phyloP scores from a whole-genome alignment of 2,113 vertebrate genomes.

The Solea solea region DNA sequence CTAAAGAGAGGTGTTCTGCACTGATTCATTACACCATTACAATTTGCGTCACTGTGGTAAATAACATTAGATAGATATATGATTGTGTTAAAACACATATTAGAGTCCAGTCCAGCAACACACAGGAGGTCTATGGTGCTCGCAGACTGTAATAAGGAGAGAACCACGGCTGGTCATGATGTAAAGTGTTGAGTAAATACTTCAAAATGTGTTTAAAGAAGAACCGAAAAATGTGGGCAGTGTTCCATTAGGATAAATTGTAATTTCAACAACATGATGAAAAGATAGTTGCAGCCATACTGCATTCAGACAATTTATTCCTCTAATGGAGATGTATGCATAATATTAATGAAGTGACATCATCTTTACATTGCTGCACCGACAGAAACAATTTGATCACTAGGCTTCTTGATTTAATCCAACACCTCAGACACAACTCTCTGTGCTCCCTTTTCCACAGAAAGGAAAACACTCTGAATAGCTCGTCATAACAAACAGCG shows the following conservation, averaged over 20 bases:
- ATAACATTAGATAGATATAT: neutral
- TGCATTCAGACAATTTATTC: too few species aligned
- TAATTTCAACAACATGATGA: too few species aligned
- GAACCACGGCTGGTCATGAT: too few species aligned
- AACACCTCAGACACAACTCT: conserved; percentile 12
- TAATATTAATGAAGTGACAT: conserved; percentile 42
- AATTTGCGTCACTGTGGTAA: neutral
- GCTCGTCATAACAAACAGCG: conserved; percentile 27
- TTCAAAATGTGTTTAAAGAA: too few species aligned
- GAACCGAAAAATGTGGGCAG: too few species aligned
- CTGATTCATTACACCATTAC: neutral
- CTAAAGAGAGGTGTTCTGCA: neutral
- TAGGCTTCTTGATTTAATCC: conserved; percentile 28
- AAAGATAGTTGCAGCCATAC: neutral
- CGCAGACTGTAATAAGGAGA: too few species aligned
- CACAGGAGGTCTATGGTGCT: too few species aligned
- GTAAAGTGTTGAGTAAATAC: too few species aligned
- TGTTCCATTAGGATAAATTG: too few species aligned
- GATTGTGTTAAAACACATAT: too few species aligned
- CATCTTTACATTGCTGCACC: neutral
- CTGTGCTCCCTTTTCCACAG: conserved; percentile 13
- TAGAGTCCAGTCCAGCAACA: too few species aligned
- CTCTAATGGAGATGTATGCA: conserved; percentile 13
- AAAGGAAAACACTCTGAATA: conserved; percentile 28
- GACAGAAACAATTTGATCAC: conserved; percentile 42